phyloP scores from a whole-genome alignment of 2,888 invertebrate species.

The Caenorhabditis virilis region DNA sequence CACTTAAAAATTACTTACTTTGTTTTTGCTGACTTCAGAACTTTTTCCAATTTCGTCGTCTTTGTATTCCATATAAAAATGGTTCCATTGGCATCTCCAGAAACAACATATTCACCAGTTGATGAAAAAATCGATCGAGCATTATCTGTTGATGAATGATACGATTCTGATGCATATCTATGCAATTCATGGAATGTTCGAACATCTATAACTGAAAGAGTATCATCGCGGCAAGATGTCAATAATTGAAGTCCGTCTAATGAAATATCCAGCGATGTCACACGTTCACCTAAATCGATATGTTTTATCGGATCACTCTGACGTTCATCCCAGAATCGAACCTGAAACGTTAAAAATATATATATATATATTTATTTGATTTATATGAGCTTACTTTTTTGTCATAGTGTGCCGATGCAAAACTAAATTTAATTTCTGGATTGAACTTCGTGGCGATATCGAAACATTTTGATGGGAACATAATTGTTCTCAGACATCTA shows the following conservation, averaged over 20 bases:
- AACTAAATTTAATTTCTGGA: constrained; percentile 13
- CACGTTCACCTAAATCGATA: constrained; percentile 82
- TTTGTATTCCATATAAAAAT: constrained; percentile 47
- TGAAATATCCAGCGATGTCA: constrained; percentile 75
- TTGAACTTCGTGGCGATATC: constrained; percentile 78
- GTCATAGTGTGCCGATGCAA: constrained; percentile 80
- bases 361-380: neutral
- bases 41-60: constrained; percentile 43
- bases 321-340: constrained; percentile 93
- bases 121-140: constrained; percentile 54
- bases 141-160: constrained; percentile 72
- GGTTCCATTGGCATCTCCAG: constrained; percentile 37
- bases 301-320: constrained; percentile 79
- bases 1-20: constrained; percentile 23
- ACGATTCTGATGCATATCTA: constrained; percentile 88
- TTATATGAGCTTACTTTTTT: constrained; percentile 82
- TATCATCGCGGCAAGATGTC: constrained; percentile 91
- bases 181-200: constrained; percentile 86
- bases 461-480: constrained; percentile 59
- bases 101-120: constrained; percentile 35
- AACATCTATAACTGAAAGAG: constrained; percentile 89
- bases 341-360: constrained; percentile 71
- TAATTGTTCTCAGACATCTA: constrained; percentile 75
- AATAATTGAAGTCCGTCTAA: constrained; percentile 86
- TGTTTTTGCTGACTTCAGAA: constrained; percentile 13